These are phyloP conservation scores for Passerina amoena DNA, from an alignment of 2,113 vertebrate species.

Conservation along the genomic window DNA sequence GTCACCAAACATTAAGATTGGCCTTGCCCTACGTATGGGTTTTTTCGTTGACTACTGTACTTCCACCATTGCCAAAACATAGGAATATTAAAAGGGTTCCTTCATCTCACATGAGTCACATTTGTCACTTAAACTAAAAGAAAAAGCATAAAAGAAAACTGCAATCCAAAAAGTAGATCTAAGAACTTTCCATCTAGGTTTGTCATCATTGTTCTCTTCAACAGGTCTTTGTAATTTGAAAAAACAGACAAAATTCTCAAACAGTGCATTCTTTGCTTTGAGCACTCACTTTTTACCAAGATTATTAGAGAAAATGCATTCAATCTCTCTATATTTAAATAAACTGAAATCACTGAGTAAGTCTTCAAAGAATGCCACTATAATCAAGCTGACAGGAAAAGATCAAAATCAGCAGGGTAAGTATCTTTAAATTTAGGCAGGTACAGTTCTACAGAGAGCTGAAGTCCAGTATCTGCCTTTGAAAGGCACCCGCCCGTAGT, in stretches of 20 bases:
- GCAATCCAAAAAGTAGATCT: background rate
- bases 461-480: background rate
- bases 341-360: background rate
- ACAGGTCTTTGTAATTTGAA: background rate
- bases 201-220: background rate
- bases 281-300: background rate
- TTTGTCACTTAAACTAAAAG: background rate
- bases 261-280: background rate
- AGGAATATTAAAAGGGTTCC: background rate
- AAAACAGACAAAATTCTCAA: background rate
- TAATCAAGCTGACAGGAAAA: background rate
- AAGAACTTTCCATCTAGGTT: background rate
- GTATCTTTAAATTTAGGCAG: background rate
- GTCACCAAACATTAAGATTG: background rate
- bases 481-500: background rate
- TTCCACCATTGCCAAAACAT: background rate
- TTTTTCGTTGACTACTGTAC: background rate
- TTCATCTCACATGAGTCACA: background rate
- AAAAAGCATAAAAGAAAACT: background rate
- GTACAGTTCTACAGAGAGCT: background rate
- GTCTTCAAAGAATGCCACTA: background rate
- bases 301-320: background rate
- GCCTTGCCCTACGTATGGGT: background rate
- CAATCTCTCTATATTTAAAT: background rate
- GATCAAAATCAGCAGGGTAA: background rate